Evolutionary conservation across 2,888 invertebrate genomes (phyloP), one percentile per base, ranked within the genome.

Genomic region (Pyralis farinalis): DNA sequence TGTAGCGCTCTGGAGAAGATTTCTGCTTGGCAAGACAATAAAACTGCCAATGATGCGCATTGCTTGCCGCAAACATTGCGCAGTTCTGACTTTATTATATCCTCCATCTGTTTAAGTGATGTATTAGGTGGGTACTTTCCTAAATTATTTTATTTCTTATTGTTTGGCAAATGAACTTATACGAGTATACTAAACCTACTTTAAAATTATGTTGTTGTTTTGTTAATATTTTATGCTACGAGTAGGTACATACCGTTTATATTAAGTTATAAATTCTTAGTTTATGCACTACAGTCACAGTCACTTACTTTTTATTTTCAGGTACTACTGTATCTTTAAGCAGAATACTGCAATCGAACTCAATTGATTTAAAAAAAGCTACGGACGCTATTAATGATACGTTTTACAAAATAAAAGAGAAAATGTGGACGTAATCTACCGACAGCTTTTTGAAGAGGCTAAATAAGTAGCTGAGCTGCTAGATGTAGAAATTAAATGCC

Each of bases 1-100:
- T 47, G 41, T 43, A 43, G 36, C 41, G 43, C 46, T 12, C 40
- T 43, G 43, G 38, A 45, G 39, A 42, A 29, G 39, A 45, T 45
- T 36, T 45, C 43, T 36, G 40, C 40, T 29, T 46, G 43, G 41
- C 41, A 47, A 44, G 44, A 47, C 33, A 43, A 41, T 38, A 44
- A 41, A 44, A 41, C 47, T 42, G 31, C 46, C 31, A 42, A 30
- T 36, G 46, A 44, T 30, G 44, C 42, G 30, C 44, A 44, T 40
- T 44, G 47, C 39, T 27, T 44, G 36, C 42, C 42, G 28, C 44
- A 47, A 47, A 42, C 44, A 36, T 31, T 41, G 29, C 46, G 46
- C 25, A 47, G 47, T 33, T 41, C 43, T 41, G 43, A 47, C 33
- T 43, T 43, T 35, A 43, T 44, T 32, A 39, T 41, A 38, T 37